Evolutionary conservation across 2,888 invertebrate genomes (phyloP), one percentile per base, ranked within the genome.

Genomic region (Ypsolopha scabrella): DNA sequence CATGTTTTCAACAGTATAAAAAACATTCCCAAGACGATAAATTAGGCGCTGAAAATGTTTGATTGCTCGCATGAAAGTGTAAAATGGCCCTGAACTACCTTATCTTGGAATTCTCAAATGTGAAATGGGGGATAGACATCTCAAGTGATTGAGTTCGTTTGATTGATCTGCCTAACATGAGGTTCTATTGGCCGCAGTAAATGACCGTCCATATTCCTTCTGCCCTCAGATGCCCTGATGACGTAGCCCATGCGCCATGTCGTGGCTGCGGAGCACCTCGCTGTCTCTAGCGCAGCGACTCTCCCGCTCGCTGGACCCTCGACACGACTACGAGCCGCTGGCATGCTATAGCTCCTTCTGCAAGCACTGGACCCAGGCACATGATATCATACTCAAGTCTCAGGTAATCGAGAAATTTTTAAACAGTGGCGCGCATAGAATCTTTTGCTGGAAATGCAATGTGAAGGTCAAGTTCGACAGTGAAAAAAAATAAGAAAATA

Each of bases 311-410:
- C 83, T 90, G 45, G 91, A 91, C 62, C 90, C 92, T 8, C 89
- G 91, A 6, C 90, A 91, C 7, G 92, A 92, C 69, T 92, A 92
- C 63, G 95, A 96, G 80, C 94, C 95, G 0, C 92, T 94, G 51
- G 97, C 97, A 7, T 96, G 96, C 77, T 95, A 94, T 70, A 95
- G 94, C 75, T 96, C 96, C 66, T 97, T 97, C 80, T 93, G 93
- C 72, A 94, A 94, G 72, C 97, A 97, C 74, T 97, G 97, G 96
- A 94, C 95, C 67, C 97, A 97, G 74, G 94, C 94, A 1, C 85
- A 91, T 64, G 94, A 95, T 59, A 95, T 97, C 54, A 95, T 97
- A 62, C 83, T 89, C 58, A 89, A 91, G 60, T 92, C 91, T 43
- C 90, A 92, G 83, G 92, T 91, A 68, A 14, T 50, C 24, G 24